Evolutionary conservation across 1,140 invertebrate species (phyloP).

Genomic region (Ostrea edulis): DNA sequence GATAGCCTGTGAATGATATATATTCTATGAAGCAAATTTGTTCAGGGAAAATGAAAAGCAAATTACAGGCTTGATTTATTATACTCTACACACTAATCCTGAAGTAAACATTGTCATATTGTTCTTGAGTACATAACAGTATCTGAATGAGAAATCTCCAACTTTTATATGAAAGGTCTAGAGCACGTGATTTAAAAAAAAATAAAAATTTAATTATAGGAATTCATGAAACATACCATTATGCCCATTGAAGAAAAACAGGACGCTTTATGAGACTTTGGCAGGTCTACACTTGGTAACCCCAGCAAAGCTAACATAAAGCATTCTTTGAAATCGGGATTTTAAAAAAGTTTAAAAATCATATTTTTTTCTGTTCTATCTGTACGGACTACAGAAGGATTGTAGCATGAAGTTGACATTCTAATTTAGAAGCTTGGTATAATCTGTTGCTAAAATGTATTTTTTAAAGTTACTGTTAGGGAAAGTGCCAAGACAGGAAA

Average conservation of each 20-base stretch:
- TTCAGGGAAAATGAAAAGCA: background rate
- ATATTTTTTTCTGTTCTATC: slow-evolving; percentile 1
- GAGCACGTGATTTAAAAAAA: slow-evolving; percentile 19
- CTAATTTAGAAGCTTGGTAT: background rate
- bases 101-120: slow-evolving; percentile 1
- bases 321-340: background rate
- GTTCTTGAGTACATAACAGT: background rate
- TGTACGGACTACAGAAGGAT: background rate
- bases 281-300: slow-evolving; percentile 23
- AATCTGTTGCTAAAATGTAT: background rate
- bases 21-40: background rate
- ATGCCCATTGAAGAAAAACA: slow-evolving; percentile 35
- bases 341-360: slow-evolving; percentile 10
- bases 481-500: background rate
- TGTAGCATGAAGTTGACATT: slow-evolving; percentile 6
- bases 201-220: slow-evolving; percentile 31
- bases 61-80: slow-evolving; percentile 21
- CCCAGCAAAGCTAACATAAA: background rate
- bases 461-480: background rate
- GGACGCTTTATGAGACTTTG: slow-evolving; percentile 5
- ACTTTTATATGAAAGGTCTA: background rate
- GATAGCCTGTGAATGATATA: background rate
- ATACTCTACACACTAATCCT: background rate
- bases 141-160: slow-evolving; percentile 12
- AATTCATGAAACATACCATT: slow-evolving; percentile 33